These are phyloP conservation scores for Heterotilapia buettikoferi DNA, from an alignment of 2,113 vertebrate genomes.

Conservation along the genomic window DNA sequence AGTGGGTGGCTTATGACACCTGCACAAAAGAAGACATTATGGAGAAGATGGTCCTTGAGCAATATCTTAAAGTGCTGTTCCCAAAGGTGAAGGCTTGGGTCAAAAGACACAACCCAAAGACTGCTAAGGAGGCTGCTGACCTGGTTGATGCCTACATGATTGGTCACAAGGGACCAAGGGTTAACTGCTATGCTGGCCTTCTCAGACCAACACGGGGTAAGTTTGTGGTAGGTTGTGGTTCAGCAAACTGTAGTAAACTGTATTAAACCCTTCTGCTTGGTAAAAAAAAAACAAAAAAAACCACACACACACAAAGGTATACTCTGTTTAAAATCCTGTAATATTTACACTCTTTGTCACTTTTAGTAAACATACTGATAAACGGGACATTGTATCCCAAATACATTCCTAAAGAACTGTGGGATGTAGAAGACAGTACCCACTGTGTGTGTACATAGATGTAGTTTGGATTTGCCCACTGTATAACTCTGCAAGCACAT, in stretches of 20 bases:
- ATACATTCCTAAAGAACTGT: background rate
- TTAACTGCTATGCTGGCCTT: background rate
- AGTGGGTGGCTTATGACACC: background rate
- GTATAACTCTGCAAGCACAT: background rate
- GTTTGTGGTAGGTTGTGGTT: background rate
- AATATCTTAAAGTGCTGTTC: background rate
- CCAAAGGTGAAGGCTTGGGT: background rate
- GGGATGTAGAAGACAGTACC: background rate
- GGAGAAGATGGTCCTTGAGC: background rate
- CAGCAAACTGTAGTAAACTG: background rate
- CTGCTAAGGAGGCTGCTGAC: background rate
- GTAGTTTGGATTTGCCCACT: background rate
- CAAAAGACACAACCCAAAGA: background rate
- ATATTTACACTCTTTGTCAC: background rate
- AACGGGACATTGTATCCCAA: background rate
- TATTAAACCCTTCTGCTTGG: background rate
- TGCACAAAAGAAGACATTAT: background rate
- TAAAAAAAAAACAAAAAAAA: background rate
- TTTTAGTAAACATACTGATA: background rate
- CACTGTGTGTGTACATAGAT: background rate
- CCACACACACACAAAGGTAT: fast-evolving
- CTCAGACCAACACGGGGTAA: background rate
- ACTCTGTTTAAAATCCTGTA: background rate
- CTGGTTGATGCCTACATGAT: background rate
- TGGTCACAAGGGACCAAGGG: background rate